phyloP scores from a whole-genome alignment of 2,888 invertebrate species.

The Cartodere bifasciata region DNA sequence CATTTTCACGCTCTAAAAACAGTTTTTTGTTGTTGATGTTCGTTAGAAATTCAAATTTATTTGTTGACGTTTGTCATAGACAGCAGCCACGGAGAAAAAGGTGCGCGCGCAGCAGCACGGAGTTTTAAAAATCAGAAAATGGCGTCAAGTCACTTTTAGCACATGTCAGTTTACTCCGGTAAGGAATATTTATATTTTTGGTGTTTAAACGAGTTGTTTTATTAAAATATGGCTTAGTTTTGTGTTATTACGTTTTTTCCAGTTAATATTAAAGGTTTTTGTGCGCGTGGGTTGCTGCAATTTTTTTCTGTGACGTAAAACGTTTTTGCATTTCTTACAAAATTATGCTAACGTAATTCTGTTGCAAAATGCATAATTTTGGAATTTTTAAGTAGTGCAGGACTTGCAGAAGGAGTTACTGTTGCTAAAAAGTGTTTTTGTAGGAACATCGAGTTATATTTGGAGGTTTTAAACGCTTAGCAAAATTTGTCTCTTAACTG shows the following conservation, averaged over 20 bases:
- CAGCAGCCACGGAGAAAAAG: too few relatives aligned
- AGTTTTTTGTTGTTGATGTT: too few relatives aligned
- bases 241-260: constrained; percentile 1
- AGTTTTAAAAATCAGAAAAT: too few relatives aligned
- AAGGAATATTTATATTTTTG: constrained; percentile 19
- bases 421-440: background rate
- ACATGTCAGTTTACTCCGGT: constrained; percentile 34
- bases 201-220: constrained; percentile 4
- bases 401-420: background rate
- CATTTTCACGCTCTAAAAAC: too few relatives aligned
- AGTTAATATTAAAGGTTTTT: constrained; percentile 4
- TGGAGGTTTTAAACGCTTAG: constrained; percentile 1
- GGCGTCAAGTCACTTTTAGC: constrained; percentile 32
- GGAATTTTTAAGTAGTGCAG: constrained; percentile 17
- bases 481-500: constrained; percentile 25
- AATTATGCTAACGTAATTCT: constrained; percentile 2
- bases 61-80: too few relatives aligned
- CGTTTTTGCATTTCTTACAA: constrained; percentile 13
- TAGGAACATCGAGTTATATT: background rate
- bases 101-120: too few relatives aligned
- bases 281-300: constrained; percentile 3
- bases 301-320: constrained; percentile 26
- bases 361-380: constrained; percentile 1
- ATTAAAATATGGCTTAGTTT: constrained; percentile 5
- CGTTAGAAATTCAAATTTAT: too few relatives aligned